Base-by-base conservation (phyloP, 2,888 invertebrate species). In the Myopa testacea region DNA sequence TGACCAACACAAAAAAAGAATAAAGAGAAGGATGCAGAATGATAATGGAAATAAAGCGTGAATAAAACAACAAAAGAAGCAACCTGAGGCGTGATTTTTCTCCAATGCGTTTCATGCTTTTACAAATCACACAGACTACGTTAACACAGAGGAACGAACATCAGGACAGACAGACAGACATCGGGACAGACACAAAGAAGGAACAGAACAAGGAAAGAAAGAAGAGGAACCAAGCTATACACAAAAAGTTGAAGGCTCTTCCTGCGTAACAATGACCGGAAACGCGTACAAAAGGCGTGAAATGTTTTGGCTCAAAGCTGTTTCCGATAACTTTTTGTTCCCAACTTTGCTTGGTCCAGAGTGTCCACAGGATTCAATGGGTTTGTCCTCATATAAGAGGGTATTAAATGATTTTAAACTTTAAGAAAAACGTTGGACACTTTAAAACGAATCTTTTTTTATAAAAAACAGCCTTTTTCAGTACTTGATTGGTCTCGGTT, bases 11-110 rank as follows among this genome's bases (percentile, higher is more conserved):
- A 1, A 26, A 50, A 2, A 26, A 34, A 16, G 10, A 26, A 50
- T 7, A 70, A 19, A 70, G 38, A 70, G 14, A 4, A 19, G 52
- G 45, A 45, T 10, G 6, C 50, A 45, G 26, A 14, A 26, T 60
- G 19, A 69, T 69, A 75, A 75, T 75, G 69, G 69, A 38, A 60
- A 75, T 58, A 75, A 75, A 69, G 69, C 58, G 45, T 58, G 75
- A 60, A 75, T 75, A 60, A 75, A 40, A 69, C 69, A 75, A 75
- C 75, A 69, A 34, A 6, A 45, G 45, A 45, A 45, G 3, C 10
- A 60, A 75, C 75, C 69, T 68, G 40, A 58, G 40, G 75, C 75
- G 68, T 58, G 60, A 67, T 73, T 45, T 45, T 45, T 26, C 26
- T 26, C 26, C 16, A 73, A 73, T 73, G 73, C 62, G 73, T 63